Evolutionary conservation across 1,140 invertebrate genomes (phyloP), one percentile per base, ranked within the genome.

Genomic region (Probaryconus sp.): DNA sequence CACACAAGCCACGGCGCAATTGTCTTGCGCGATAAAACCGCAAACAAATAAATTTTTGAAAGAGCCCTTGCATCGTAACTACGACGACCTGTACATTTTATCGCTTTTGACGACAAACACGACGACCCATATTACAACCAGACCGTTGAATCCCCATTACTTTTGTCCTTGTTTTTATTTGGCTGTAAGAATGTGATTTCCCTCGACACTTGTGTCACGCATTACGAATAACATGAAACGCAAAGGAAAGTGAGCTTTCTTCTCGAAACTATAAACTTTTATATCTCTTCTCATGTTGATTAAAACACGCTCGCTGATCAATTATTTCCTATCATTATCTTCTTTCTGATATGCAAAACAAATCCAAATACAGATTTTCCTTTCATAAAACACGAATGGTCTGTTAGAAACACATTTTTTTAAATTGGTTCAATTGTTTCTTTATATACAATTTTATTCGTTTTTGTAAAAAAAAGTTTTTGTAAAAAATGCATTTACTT

Each of bases 101-200:
- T 61, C 33, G 70, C 40, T 42, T 14, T 28, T 51, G 53, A 58
- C 51, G 53, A 65, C 69, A 38, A 64, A 58, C 42, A 37, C 53
- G 38, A 60, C 31, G 37, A 64, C 51, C 45, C 51, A 40, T 61
- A 56, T 67, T 67, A 73, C 61, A 65, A 48, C 33, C 61, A 53
- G 53, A 61, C 61, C 38, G 37, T 65, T 73, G 55, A 61, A 73
- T 67, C 48, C 40, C 48, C 48, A 73, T 73, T 67, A 67, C 48
- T 67, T 65, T 55, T 61, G 61, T 56, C 48, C 31, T 61, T 55
- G 48, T 67, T 73, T 73, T 73, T 73, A 72, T 72, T 64, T 47
- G 60, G 60, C 60, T 47, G 60, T 65, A 72, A 71, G 60, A 72
- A 60, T 72, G 60, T 72, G 69, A 72, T 72, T 64, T 64, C 53